Evolutionary conservation across 1,140 invertebrate species (phyloP).

Genomic region (Halictus rubicundus): DNA sequence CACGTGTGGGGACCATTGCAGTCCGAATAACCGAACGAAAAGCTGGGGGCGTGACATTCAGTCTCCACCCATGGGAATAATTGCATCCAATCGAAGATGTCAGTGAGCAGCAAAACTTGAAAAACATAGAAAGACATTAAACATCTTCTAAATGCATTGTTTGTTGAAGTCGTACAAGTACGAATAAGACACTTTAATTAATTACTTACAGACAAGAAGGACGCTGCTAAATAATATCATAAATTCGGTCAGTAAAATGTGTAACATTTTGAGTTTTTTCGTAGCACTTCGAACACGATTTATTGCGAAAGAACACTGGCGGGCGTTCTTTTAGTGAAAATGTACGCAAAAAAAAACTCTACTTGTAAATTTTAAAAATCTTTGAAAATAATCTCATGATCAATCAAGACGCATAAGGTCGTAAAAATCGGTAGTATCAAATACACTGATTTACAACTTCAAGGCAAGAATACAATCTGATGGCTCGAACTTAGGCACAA

Average conservation of each 20-base stretch:
- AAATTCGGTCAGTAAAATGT: conserved; percentile 60
- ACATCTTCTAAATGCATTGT: not conserved
- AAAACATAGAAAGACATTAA: not conserved
- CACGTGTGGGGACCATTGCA: conserved; percentile 75
- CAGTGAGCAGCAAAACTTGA: conserved; percentile 66
- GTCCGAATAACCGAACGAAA: conserved; percentile 57
- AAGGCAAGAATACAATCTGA: not conserved
- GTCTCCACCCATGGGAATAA: conserved; percentile 40
- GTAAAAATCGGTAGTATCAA: not conserved
- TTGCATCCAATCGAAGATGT: conserved; percentile 66
- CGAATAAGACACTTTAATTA: not conserved
- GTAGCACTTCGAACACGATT: no score
- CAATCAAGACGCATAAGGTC: not conserved
- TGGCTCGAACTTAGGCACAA: not conserved
- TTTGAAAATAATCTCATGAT: not conserved
- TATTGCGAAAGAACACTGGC: not conserved
- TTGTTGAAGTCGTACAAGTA: not conserved
- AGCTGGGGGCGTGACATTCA: not conserved
- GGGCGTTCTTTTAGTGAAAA: not conserved
- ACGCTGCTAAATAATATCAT: conserved; percentile 63
- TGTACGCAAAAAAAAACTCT: not conserved
- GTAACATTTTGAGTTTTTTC: conserved; percentile 54
- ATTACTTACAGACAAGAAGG: conserved; percentile 62
- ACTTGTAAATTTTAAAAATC: conserved; percentile 30
- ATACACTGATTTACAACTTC: conserved; percentile 1